These are phyloP conservation scores for Sinella curviseta DNA, from an alignment of 1,140 invertebrate species.

Conservation along the genomic window DNA sequence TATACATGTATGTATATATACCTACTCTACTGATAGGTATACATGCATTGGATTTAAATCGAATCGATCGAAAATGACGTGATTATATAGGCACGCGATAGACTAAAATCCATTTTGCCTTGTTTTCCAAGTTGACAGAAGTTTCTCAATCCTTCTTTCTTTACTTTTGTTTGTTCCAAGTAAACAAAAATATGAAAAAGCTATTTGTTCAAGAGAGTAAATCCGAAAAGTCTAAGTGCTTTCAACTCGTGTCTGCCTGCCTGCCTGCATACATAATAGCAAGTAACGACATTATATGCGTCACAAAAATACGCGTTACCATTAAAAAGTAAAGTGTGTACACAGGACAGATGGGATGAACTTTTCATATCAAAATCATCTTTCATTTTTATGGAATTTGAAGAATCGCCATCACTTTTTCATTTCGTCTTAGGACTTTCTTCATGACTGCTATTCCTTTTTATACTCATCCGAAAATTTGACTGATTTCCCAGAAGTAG, in stretches of 20 bases:
- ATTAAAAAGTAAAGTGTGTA: no score
- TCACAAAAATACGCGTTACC: no score
- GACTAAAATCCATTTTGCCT: neutral
- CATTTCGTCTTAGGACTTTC: neutral
- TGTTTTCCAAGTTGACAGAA: neutral
- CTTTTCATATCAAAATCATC: neutral
- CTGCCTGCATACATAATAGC: no score
- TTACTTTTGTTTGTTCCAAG: neutral
- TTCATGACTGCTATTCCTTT: neutral
- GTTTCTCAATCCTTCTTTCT: neutral
- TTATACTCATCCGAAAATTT: neutral
- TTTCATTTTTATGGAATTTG: neutral
- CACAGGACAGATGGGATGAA: neutral
- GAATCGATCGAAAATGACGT: no score
- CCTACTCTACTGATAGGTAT: no score
- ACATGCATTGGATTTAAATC: no score
- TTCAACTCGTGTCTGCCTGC: no score
- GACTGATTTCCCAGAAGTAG: neutral
- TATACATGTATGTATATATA: no score
- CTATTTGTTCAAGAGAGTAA: neutral
- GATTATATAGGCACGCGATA: neutral
- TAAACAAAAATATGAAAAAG: neutral
- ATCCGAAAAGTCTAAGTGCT: neutral
- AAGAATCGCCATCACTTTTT: neutral
- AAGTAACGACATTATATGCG: no score